phyloP scores from a whole-genome alignment of 2,797 vertebrate genomes.

The Ceyx erithaca region DNA sequence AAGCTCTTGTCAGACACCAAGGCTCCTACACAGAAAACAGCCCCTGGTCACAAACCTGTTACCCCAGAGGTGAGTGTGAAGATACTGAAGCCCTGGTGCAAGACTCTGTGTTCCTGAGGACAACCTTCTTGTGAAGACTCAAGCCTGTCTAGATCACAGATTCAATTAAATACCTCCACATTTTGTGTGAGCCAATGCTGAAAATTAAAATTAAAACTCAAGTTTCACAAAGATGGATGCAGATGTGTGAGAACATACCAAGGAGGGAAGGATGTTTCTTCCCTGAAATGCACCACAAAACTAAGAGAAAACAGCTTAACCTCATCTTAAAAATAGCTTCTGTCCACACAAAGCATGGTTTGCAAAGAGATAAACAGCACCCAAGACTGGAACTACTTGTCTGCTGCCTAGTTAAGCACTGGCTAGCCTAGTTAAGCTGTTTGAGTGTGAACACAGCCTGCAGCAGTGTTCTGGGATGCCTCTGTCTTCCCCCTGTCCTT shows the following conservation, averaged over 20 bases:
- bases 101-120: neutral
- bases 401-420: neutral
- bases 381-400: neutral
- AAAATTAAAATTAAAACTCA: neutral
- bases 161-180: neutral
- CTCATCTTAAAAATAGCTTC: neutral
- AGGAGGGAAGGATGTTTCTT: neutral
- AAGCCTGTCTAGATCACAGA: neutral
- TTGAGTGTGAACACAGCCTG: neutral
- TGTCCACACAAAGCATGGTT: neutral
- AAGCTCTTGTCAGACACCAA: neutral
- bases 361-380: neutral
- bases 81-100: neutral
- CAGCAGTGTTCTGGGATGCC: neutral
- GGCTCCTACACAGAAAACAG: neutral
- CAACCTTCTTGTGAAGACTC: neutral
- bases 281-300: neutral
- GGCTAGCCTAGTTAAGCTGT: conserved; percentile 26
- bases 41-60: neutral
- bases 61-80: neutral
- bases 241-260: fast-evolving
- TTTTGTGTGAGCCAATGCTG: neutral
- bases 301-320: neutral
- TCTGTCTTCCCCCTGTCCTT: neutral
- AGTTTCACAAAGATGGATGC: neutral